A percentile compares a stretch with the other conserved stretches of the same genome.
Conservation (phyloP, 2,113 vertebrate genomes). For the Sander lucioperca region DNA sequence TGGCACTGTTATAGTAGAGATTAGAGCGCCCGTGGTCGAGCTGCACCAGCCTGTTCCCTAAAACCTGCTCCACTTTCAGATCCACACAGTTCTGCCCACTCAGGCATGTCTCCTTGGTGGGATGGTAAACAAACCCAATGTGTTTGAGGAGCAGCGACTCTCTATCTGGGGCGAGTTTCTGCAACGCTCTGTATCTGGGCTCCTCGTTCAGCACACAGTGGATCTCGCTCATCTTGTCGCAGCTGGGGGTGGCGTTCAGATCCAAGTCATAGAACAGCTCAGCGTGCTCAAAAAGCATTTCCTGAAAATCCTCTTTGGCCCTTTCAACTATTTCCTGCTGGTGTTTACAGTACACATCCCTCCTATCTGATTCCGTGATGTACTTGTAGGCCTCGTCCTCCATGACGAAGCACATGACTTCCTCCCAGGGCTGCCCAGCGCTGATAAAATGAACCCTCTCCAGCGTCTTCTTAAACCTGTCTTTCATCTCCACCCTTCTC, state of each 20-base stretch:
- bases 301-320: slow-evolving; percentile 99
- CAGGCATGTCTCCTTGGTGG: slow-evolving; percentile 98
- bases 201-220: slow-evolving; percentile 96
- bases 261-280: slow-evolving; percentile 99
- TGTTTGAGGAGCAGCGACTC: slow-evolving; percentile 99
- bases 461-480: slow-evolving; percentile 97
- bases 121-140: slow-evolving; percentile 99
- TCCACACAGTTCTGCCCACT: slow-evolving; percentile 96
- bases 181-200: slow-evolving; percentile 97
- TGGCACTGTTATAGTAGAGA: slow-evolving; percentile 95
- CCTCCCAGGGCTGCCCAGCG: slow-evolving; percentile 96
- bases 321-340: slow-evolving; percentile 99
- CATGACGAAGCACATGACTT: slow-evolving; percentile 97
- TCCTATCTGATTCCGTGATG: slow-evolving; percentile 94
- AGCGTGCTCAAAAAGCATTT: slow-evolving; percentile 99
- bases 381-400: slow-evolving; percentile 98
- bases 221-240: slow-evolving; percentile 98
- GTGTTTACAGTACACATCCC: slow-evolving; percentile 95
- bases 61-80: slow-evolving; percentile 95
- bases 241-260: slow-evolving; percentile 97
- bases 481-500: slow-evolving; percentile 96
- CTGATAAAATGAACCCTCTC: slow-evolving; percentile 97
- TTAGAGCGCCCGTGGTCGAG: slow-evolving; percentile 92
- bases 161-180: slow-evolving; percentile 97
- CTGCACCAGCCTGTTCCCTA: slow-evolving; percentile 94